Evolutionary conservation across 2,888 invertebrate species (phyloP), one percentile per base, ranked within the genome.

Genomic region (Ceramica pisi): DNA sequence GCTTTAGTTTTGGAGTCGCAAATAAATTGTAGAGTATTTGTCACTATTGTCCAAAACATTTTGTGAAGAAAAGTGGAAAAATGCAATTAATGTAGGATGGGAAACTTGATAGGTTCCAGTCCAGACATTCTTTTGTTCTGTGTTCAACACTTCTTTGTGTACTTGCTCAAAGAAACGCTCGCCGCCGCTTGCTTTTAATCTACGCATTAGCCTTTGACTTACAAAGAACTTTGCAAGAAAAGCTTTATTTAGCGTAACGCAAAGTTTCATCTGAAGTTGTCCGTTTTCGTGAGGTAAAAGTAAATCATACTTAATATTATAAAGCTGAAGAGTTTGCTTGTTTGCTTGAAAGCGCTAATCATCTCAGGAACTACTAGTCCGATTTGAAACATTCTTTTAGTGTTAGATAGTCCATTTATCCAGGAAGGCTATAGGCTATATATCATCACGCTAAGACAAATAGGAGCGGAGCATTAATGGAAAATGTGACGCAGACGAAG

Each of bases 161-260:
- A 68, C 75, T 64, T 65, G 67, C 63, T 79, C 79, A 82, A 75
- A 76, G 73, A 81, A 78, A 72, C 66, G 61, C 74, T 55, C 59
- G 61, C 61, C 73, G 61, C 61, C 44, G 55, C 50, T 67, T 67
- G 73, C 78, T 84, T 89, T 86, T 83, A 86, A 86, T 87, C 78
- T 81, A 59, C 74, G 73, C 85, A 85, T 85, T 84, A 83, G 74
- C 65, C 67, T 71, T 69, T 74, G 74, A 64, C 74, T 81, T 63
- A 46, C 62, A 67, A 69, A 81, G 55, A 78, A 80, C 74, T 80
- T 80, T 60, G 53, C 23, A 61, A 75, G 50, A 44, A 51, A 67
- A 68, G 61, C 55, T 77, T 75, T 55, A 62, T 79, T 59, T 50
- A 74, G 75, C 48, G 26, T 16, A 35, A 51, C 38, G 31, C 41